Evolutionary conservation across 2,797 vertebrate species (phyloP).

Genomic region (Garrulus glandarius): DNA sequence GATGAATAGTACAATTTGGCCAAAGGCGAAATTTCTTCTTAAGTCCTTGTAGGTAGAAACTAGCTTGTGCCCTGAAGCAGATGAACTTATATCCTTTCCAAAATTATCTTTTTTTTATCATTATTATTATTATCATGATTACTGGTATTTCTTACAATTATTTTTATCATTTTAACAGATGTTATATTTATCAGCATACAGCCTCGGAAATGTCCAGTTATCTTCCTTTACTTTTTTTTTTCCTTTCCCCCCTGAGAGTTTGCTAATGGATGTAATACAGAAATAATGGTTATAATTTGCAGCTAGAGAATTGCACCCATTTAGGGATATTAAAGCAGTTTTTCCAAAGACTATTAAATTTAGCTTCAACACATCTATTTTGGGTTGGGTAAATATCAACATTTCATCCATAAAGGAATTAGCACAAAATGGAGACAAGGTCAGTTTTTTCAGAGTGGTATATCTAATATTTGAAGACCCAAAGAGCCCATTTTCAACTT

Average conservation of each 20-base stretch:
- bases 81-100: neutral
- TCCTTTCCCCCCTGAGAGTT: neutral
- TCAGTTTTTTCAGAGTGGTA: neutral
- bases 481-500: neutral
- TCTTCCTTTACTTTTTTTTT: neutral
- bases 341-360: slow-evolving; percentile 1
- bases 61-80: neutral
- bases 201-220: neutral
- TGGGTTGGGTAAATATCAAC: neutral
- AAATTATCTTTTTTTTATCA: neutral
- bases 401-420: neutral
- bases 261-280: neutral
- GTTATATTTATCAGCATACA: neutral
- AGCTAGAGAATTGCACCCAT: neutral
- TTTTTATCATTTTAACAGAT: neutral
- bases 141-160: neutral
- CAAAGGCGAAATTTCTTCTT: neutral
- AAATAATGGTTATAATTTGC: neutral
- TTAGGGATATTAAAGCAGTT: neutral
- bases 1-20: neutral
- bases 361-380: neutral
- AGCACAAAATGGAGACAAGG: neutral
- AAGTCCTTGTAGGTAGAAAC: neutral
- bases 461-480: neutral
- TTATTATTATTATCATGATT: neutral